Evolutionary conservation across 1,140 invertebrate genomes (phyloP).

Genomic region (Drosophila ohnishii): DNA sequence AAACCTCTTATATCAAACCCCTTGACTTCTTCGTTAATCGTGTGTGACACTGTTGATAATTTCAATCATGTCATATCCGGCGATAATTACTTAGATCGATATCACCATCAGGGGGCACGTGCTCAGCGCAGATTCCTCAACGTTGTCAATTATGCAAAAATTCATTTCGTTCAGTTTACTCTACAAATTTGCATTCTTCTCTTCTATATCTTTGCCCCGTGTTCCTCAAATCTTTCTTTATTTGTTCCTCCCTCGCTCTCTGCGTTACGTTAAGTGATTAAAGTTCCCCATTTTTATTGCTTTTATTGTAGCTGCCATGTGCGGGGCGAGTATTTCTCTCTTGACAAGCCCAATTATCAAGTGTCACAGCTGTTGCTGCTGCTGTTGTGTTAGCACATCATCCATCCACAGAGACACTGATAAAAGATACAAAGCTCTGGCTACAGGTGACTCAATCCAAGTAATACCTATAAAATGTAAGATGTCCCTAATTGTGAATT

Average conservation of each 20-base stretch:
- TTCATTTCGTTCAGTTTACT: conserved; percentile 17
- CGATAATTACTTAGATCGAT: conserved; percentile 42
- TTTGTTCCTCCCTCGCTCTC: conserved; percentile 33
- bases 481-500: conserved; percentile 15
- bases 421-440: conserved; percentile 10
- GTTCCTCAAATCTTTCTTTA: conserved; percentile 1
- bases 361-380: conserved; percentile 59
- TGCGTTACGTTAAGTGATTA: conserved; percentile 30
- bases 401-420: conserved; percentile 1
- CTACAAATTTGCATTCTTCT: conserved; percentile 19
- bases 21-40: neutral
- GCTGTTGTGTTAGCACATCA: conserved; percentile 25
- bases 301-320: conserved; percentile 20
- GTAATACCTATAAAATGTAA: conserved; percentile 5
- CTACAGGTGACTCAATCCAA: conserved; percentile 20
- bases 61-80: conserved; percentile 8
- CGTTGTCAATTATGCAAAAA: conserved; percentile 47
- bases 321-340: conserved; percentile 40
- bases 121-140: conserved; percentile 34
- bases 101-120: conserved; percentile 25
- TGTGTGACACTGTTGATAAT: neutral
- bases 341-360: conserved; percentile 72
- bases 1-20: neutral
- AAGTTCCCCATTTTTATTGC: conserved; percentile 14
- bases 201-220: neutral